phyloP scores from a whole-genome alignment of 2,113 vertebrate species.

The Catharus fuscescens region DNA sequence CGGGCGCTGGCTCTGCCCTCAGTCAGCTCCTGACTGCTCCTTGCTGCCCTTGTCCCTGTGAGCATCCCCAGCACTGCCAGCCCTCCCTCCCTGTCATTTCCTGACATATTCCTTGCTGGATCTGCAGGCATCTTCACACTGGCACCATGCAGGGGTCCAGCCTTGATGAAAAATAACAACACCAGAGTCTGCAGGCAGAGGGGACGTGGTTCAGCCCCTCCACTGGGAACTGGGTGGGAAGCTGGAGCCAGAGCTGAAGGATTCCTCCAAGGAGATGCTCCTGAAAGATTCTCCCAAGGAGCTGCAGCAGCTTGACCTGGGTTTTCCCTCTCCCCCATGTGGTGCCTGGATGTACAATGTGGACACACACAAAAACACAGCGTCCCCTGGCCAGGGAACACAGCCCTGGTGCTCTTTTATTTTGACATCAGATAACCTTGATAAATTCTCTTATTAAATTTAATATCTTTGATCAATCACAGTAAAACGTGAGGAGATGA shows the following conservation, averaged over 20 bases:
- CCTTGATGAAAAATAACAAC: not conserved
- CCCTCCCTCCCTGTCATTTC: not conserved
- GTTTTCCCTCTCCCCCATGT: rapidly evolving
- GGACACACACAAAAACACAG: rapidly evolving
- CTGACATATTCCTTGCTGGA: not conserved
- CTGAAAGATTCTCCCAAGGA: not conserved
- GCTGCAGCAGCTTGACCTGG: rapidly evolving
- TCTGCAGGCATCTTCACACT: not conserved
- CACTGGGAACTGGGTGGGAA: not conserved
- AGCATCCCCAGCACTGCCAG: not conserved
- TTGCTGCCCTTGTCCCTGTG: not conserved
- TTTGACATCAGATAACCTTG: conserved; percentile 38
- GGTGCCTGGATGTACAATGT: rapidly evolving
- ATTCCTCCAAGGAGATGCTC: not conserved
- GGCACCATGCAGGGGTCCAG: rapidly evolving
- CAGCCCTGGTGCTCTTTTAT: not conserved
- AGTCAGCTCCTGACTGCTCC: rapidly evolving
- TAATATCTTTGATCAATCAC: conserved; percentile 63
- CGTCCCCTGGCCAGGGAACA: rapidly evolving
- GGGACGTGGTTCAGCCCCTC: rapidly evolving
- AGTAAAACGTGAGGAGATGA: conserved; percentile 36
- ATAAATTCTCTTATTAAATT: conserved; percentile 60
- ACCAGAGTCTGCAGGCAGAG: not conserved
- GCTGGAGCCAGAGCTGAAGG: not conserved
- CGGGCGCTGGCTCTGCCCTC: rapidly evolving